Conservation (phyloP, 2,113 vertebrate genomes). For the Alligator sinensis region DNA sequence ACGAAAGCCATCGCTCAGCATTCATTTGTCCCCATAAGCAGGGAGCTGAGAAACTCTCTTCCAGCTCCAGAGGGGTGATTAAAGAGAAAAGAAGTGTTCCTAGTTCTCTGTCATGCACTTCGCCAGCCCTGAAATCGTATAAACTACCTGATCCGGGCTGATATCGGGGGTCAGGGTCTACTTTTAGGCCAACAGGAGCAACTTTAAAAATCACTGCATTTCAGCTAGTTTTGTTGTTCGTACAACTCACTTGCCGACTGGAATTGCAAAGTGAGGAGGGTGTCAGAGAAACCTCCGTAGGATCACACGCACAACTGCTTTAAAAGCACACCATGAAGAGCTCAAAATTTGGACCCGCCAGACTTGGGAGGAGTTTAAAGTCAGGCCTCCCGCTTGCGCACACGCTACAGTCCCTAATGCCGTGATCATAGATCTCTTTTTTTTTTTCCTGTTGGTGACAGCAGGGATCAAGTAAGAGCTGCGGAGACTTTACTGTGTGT, state of each 20-base stretch:
- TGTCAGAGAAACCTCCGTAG: neutral
- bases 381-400: neutral
- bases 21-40: neutral
- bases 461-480: neutral
- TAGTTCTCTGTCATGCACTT: neutral
- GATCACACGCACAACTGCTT: neutral
- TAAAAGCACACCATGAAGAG: neutral
- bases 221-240: neutral
- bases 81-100: neutral
- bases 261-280: neutral
- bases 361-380: too few relatives aligned
- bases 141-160: neutral
- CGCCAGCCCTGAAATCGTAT: neutral
- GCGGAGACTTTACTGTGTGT: neutral
- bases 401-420: neutral
- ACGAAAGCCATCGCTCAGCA: neutral
- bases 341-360: too few relatives aligned
- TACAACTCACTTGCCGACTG: neutral
- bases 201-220: neutral
- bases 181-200: neutral
- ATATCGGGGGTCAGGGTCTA: neutral
- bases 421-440: neutral
- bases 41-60: neutral
- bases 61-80: neutral
- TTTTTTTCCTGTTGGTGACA: neutral